Percentiles rank a stretch among this genome's conserved stretches.
Evolutionary conservation across 2,797 vertebrate genomes (phyloP).

Genomic region (Cephalopachus bancanus): DNA sequence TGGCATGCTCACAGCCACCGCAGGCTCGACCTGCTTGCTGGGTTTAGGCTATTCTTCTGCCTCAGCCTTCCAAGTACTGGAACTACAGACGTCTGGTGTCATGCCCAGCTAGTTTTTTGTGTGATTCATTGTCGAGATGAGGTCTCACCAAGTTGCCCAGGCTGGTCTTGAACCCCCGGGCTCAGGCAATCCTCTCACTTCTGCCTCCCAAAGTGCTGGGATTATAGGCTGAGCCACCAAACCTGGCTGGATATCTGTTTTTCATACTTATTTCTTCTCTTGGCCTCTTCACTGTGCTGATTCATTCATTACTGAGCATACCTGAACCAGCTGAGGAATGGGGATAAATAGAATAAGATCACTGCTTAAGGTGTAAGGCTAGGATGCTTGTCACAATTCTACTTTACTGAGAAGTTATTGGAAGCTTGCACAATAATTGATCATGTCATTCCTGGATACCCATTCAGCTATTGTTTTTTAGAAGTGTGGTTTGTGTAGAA

Average conservation of each 20-base stretch:
- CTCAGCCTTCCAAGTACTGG: no score
- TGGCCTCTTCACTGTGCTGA: not conserved
- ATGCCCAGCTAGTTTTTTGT: no score
- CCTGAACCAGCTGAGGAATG: not conserved
- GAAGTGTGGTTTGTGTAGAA: not conserved
- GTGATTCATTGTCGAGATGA: no score
- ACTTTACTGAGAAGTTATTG: not conserved
- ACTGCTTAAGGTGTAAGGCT: not conserved
- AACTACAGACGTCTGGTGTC: no score
- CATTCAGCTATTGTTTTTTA: conserved; percentile 2
- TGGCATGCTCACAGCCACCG: no score
- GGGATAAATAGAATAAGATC: not conserved
- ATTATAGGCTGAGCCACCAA: no score
- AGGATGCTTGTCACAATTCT: not conserved
- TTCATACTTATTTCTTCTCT: not conserved
- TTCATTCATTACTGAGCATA: not conserved
- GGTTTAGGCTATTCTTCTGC: no score
- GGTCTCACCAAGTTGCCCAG: no score
- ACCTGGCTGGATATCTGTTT: not conserved
- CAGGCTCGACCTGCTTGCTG: no score
- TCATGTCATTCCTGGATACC: not conserved
- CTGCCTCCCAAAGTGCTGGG: no score
- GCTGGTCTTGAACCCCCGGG: no score
- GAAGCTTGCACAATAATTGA: not conserved
- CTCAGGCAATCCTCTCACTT: no score